Conservation (phyloP, 2,797 vertebrate genomes). For the Gallirallus australis region DNA sequence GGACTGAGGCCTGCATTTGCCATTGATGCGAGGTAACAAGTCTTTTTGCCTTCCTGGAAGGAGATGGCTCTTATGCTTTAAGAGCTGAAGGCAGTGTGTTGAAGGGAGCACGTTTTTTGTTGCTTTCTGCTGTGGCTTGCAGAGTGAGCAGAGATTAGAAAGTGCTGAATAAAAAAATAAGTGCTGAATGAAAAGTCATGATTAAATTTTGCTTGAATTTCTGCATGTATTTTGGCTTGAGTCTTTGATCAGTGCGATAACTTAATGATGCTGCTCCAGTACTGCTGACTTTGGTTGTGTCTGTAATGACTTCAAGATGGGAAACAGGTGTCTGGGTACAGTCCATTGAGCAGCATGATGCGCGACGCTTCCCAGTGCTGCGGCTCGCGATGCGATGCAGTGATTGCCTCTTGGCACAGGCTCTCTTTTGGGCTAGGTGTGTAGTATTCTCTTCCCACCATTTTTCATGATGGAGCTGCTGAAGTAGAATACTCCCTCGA, state of each 20-base stretch:
- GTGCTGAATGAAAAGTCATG: background rate
- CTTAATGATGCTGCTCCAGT: background rate
- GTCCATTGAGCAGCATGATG: background rate
- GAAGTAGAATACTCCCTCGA: background rate
- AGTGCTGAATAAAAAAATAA: conserved; percentile 9
- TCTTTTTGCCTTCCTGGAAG: background rate
- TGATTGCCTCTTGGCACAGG: background rate
- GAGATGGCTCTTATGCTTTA: background rate
- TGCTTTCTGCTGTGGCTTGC: background rate
- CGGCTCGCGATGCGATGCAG: accelerated
- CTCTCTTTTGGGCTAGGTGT: background rate
- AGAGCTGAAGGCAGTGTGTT: background rate
- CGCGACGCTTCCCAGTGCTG: accelerated
- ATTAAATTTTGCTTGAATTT: background rate
- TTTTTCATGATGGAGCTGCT: background rate
- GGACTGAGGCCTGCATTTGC: background rate
- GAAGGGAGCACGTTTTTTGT: background rate
- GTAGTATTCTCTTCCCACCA: background rate
- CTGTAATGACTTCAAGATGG: background rate
- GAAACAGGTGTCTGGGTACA: background rate
- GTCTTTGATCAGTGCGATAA: background rate
- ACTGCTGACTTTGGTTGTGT: background rate
- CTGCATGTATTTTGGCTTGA: background rate
- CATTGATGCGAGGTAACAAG: background rate
- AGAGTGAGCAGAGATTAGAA: background rate